Base-by-base conservation (phyloP, 2,888 invertebrate species). In the Calameuta pallipes region DNA sequence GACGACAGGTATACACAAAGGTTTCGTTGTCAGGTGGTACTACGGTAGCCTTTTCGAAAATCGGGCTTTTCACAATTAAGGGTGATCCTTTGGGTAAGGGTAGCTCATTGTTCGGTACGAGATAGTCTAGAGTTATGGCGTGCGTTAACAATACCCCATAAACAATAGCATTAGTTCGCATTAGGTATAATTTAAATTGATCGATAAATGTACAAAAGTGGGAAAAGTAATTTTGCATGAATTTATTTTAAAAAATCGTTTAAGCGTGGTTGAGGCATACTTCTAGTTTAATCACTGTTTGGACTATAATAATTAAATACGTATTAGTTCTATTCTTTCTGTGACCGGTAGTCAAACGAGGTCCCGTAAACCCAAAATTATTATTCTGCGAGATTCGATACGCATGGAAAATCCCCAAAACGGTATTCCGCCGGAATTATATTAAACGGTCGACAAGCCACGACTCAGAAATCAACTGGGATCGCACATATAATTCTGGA, bases 1-100 rank as follows among this genome's bases (percentile, higher is more conserved):
- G 71, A 15, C 71, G 30, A n/a, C 71, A 71, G 23, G 71, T 71
- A 71, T 71, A 71, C 71, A 33, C 71, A 33, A 31, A 34, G 71
- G 71, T 71, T 56, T 23, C 56, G 56, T 23, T 6, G 56, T 56
- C 71, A 71, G 71, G 71, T 71, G 71, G 31, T 31, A 31, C 71
- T 15, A 34, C 31, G 30, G 71, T 56, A 56, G 31, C 71, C 71
- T 34, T 23, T 31, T 71, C 11, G 12, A 71, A 71, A 33, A 33
- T 31, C 71, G 15, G 71, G 34, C 11, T 30, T 71, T 71, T 2
- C 71, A 12, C 23, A 71, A 71, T 71, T 30, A 71, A 11, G 71
- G 31, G 31, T 56, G 56, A 9, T 9, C 56, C 56, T 23, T 56
- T 56, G 56, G 56, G 56, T 23, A 23, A 56, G 56, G 23, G 23